phyloP scores from a whole-genome alignment of 2,113 vertebrate species.

The Pollimyrus isidori region DNA sequence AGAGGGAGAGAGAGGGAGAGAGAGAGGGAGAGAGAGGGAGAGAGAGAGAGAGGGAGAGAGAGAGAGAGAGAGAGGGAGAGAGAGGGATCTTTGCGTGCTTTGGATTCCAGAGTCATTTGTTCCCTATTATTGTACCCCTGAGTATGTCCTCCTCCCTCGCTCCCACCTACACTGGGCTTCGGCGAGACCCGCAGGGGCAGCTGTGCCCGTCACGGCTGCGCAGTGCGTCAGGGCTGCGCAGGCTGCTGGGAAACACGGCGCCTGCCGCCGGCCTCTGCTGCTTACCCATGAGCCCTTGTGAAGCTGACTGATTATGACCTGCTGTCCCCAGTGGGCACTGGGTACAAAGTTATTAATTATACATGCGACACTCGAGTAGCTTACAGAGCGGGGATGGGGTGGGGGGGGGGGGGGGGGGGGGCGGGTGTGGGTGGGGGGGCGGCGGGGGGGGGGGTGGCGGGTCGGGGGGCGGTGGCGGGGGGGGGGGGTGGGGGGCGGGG shows the following conservation, averaged over 20 bases:
- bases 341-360: conserved; percentile 6
- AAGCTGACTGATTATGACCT: conserved; percentile 21
- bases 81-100: neutral
- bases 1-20: too few relatives aligned
- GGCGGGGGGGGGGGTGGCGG: too few relatives aligned
- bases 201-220: neutral
- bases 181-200: neutral
- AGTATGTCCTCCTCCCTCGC: neutral
- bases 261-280: neutral
- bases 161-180: neutral
- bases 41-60: too few relatives aligned
- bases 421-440: too few relatives aligned
- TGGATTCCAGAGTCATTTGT: conserved; percentile 27
- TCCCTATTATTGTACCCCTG: conserved; percentile 24
- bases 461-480: too few relatives aligned
- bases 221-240: neutral
- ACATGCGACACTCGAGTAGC: neutral
- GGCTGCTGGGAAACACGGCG: neutral
- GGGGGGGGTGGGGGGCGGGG: too few relatives aligned
- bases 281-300: neutral
- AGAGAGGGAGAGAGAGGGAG: too few relatives aligned
- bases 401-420: too few relatives aligned
- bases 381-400: neutral
- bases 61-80: neutral
- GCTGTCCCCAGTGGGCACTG: neutral